Percentiles rank a stretch among this genome's conserved stretches.
phyloP scores from a whole-genome alignment of 2,888 invertebrate species.

The Xanthorhoe spadicearia region DNA sequence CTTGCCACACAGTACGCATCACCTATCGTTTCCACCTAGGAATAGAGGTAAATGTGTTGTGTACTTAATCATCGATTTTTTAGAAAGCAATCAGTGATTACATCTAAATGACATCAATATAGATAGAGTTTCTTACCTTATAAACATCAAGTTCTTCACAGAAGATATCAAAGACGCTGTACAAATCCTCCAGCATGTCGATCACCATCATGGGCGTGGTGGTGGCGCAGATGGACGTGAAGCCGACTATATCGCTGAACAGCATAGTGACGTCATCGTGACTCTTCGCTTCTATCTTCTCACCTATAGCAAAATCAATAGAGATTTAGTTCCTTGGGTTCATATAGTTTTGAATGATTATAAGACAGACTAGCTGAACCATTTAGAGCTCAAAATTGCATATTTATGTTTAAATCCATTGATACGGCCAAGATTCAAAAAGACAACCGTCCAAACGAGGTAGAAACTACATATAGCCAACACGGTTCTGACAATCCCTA shows the following conservation, averaged over 20 bases:
- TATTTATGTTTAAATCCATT: too few species aligned
- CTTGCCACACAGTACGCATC: slow-evolving; percentile 98
- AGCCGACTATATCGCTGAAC: slow-evolving; percentile 98
- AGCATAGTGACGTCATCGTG: slow-evolving; percentile 97
- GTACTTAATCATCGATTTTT: too few species aligned
- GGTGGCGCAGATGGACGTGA: slow-evolving; percentile 97
- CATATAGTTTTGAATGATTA: too few species aligned
- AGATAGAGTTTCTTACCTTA: slow-evolving; percentile 91
- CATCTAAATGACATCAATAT: too few species aligned
- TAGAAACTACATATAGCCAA: too few species aligned
- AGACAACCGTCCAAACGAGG: too few species aligned
- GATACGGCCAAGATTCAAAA: too few species aligned
- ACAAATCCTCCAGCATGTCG: slow-evolving; percentile 96
- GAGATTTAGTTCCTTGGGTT: too few species aligned
- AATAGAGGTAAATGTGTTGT: not conserved
- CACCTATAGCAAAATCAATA: slow-evolving; percentile 81
- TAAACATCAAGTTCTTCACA: slow-evolving; percentile 97
- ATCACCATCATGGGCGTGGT: slow-evolving; percentile 98
- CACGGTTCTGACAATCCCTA: too few species aligned
- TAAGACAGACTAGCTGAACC: too few species aligned
- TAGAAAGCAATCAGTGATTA: too few species aligned
- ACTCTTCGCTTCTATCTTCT: slow-evolving; percentile 96
- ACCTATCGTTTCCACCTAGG: slow-evolving; percentile 96
- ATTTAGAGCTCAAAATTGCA: too few species aligned
- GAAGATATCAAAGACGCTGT: slow-evolving; percentile 96